These are phyloP conservation scores for Carposina sasakii DNA, from an alignment of 1,140 invertebrate genomes.

Conservation along the genomic window DNA sequence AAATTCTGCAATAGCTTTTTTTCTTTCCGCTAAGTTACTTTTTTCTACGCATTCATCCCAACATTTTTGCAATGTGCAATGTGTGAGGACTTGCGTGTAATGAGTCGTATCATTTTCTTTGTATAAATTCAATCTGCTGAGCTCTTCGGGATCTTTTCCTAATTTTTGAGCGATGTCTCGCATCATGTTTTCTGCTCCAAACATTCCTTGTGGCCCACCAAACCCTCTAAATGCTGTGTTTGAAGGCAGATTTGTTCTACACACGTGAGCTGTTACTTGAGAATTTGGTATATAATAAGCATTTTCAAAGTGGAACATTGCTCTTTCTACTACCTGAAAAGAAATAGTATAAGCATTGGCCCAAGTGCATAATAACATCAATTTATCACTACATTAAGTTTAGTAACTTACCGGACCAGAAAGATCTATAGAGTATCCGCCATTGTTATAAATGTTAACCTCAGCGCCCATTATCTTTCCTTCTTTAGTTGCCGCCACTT, in stretches of 20 bases:
- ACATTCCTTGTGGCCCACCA: slow-evolving; percentile 93
- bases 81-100: slow-evolving; percentile 82
- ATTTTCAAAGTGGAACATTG: slow-evolving; percentile 87
- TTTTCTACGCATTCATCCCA: slow-evolving; percentile 86
- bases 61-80: slow-evolving; percentile 85
- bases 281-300: slow-evolving; percentile 83
- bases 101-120: slow-evolving; percentile 85
- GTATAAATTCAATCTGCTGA: slow-evolving; percentile 83
- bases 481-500: slow-evolving; percentile 83
- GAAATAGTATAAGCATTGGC: no score
- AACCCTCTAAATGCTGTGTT: slow-evolving; percentile 95
- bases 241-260: slow-evolving; percentile 89
- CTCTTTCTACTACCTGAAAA: slow-evolving; percentile 81
- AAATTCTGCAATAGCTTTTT: slow-evolving; percentile 77
- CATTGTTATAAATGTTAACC: slow-evolving; percentile 87
- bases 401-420: slow-evolving; percentile 83
- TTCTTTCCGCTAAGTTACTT: slow-evolving; percentile 79
- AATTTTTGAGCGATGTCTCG: slow-evolving; percentile 83
- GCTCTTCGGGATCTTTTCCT: slow-evolving; percentile 73
- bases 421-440: slow-evolving; percentile 88
- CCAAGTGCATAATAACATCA: no score
- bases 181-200: slow-evolving; percentile 85
- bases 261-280: slow-evolving; percentile 79
- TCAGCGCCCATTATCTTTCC: slow-evolving; percentile 83
- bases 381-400: background rate